Percentiles rank a stretch among this genome's conserved stretches.
Evolutionary conservation across 2,113 vertebrate genomes (phyloP).

Genomic region (Caretta caretta): DNA sequence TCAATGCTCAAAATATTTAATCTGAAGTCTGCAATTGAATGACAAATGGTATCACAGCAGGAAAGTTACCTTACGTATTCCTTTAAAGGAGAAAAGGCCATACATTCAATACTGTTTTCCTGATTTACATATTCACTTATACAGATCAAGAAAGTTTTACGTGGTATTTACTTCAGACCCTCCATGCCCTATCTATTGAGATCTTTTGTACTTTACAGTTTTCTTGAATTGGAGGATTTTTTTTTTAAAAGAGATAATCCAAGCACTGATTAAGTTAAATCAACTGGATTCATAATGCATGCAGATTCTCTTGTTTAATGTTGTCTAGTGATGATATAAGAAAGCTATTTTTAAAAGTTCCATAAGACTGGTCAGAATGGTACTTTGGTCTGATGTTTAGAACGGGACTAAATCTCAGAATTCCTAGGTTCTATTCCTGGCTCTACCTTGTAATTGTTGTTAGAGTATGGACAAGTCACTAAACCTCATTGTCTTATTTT

Average conservation of each 20-base stretch:
- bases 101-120: not conserved
- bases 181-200: not conserved
- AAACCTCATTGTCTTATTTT: not conserved
- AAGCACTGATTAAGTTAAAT: not conserved
- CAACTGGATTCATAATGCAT: not conserved
- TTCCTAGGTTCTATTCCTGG: no score
- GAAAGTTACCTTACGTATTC: accelerated
- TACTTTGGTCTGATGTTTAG: no score
- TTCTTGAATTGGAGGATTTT: not conserved
- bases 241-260: not conserved
- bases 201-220: not conserved
- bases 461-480: not conserved
- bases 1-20: slow-evolving; percentile 88
- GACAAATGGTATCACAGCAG: not conserved
- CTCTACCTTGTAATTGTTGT: not conserved
- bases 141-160: not conserved
- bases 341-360: not conserved
- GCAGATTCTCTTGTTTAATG: not conserved
- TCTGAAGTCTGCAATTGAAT: slow-evolving; percentile 82
- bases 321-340: not conserved
- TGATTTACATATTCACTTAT: not conserved
- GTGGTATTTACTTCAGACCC: not conserved
- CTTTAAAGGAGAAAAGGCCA: not conserved
- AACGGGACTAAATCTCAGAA: no score
- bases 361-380: no score